phyloP scores from a whole-genome alignment of 2,113 vertebrate species.

The Nycticebus coucang region DNA sequence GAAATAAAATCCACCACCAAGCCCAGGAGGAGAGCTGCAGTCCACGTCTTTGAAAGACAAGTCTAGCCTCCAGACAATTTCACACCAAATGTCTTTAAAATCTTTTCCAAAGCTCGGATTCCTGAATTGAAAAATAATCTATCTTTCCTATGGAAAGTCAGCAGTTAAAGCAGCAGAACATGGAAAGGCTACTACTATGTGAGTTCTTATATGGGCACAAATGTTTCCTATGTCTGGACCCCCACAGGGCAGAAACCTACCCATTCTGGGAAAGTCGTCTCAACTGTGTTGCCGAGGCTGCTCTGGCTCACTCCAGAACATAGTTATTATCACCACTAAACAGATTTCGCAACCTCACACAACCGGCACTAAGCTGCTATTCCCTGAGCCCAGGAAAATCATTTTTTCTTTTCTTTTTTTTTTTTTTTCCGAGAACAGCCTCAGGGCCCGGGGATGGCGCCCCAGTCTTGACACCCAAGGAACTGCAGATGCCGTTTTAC shows the following conservation, averaged over 20 bases:
- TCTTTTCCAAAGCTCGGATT: slow-evolving; percentile 4
- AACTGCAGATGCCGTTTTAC: slow-evolving; percentile 31
- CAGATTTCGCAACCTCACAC: neutral
- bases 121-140: slow-evolving; percentile 8
- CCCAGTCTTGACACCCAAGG: slow-evolving; percentile 39
- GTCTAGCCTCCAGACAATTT: slow-evolving; percentile 39
- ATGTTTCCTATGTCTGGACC: neutral
- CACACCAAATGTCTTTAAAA: slow-evolving; percentile 61
- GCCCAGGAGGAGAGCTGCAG: neutral
- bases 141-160: neutral
- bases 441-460: slow-evolving; percentile 55
- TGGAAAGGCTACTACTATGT: neutral
- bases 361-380: neutral
- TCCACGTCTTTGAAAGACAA: neutral
- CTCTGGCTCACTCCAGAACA: neutral
- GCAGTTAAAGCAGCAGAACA: slow-evolving; percentile 33
- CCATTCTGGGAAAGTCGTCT: neutral
- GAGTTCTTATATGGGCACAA: neutral
- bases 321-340: neutral
- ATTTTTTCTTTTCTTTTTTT: neutral
- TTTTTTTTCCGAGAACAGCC: neutral
- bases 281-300: neutral
- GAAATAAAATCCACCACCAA: neutral
- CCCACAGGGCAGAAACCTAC: neutral
- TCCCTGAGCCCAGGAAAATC: neutral